Evolutionary conservation across 92 coral and sea anemone genomes (phyloP), one percentile per base, ranked within the genome.

Genomic region (Porites rus): DNA sequence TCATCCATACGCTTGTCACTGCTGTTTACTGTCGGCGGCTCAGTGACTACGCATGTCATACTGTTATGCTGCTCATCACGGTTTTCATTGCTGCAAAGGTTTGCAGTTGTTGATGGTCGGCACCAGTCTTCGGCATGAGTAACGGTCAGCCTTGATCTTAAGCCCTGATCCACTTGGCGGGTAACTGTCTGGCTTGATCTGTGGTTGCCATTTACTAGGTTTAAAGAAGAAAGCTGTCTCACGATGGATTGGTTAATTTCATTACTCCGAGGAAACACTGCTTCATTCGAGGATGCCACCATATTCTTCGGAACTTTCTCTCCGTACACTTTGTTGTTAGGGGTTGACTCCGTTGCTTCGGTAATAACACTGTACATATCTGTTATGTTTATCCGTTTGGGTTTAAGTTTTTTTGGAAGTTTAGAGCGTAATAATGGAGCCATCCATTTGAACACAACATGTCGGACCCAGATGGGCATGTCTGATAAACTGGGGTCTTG

Each of bases 391-490:
- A 58, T n/a, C 8, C 24, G 11, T 3, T 50, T 7, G 60, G 51
- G 60, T 46, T 62, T 58, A 54, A 69, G 69, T 20, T 84, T 75
- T 21, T 69, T 75, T 58, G 86, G 72, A 11, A 88, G 84, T 51
- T 81, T 75, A 52, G 87, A 56, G 53, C 93, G 90, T 21, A 93
- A 79, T 56, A 95, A 8, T 59, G 76, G 88, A 18, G 96, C 96
- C 12, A 95, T 80, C 98, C 93, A 89, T 19, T 84, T 86, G 14
- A 95, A 82, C 43, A 95, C 95, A 12, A 93, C 75, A 18, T 80
- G 85, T 46, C 94, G 93, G 51, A 95, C 77, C 96, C 98, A 95
- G 4, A 86, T 68, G 1, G 98, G 96, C 98, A 95, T 93, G 73
- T 95, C 94, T 2, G 94, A 85, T 28, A 88, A 51, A 17, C 89